Base-by-base conservation (phyloP, 2,797 vertebrate genomes). In the Etheostoma perlongum region DNA sequence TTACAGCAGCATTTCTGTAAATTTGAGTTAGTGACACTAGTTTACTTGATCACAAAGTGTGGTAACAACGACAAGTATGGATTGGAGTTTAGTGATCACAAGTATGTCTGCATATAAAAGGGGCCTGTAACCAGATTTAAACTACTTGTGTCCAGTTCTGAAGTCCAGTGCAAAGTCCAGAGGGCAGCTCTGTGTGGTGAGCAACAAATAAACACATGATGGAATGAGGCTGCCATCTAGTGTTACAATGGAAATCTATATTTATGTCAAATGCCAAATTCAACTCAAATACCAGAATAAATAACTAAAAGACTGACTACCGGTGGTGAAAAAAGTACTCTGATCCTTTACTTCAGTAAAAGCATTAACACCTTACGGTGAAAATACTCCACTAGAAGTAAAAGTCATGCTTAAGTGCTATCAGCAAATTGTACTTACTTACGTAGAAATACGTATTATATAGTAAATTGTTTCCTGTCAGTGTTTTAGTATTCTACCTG, bases 191-290 rank as follows among this genome's bases (percentile, higher is more conserved):
- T 55, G 54, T 44, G 55, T 30, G 40, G 4, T 2, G 25, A 59
- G 7, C 3, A 48, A 13, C 21, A 60, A 25, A 62, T 10, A 23
- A 21, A 65, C 36, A 44, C 46, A 53, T 2, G 9, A 30, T 21
- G 49, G 67, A 64, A n/a, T 40, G 6, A 68, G 51, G 78, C 82
- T 77, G 90, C 83, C 92, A 83, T 79, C 93, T 88, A 83, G 88
- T 88, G 91, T 49, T 42, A 7, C 18, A 23, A 12, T 6, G 11
- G n/a, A 55, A 48, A 65, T 16, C 47, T 36, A 4, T 12, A 44
- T 6, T 36, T 5, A 58, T 8, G 1, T 46, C 5, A 46, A 23
- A 13, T 40, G 3, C 3, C 0, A 19, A 54, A 49, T 48, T 44
- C 0, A 46, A 33, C 42, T 19, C 1, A 49, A 8, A 48, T 6